Evolutionary conservation across 53 echinoderm and acorn worm species (phyloP), one percentile per base, ranked within the genome.

Genomic region (Apostichopus leukothele): DNA sequence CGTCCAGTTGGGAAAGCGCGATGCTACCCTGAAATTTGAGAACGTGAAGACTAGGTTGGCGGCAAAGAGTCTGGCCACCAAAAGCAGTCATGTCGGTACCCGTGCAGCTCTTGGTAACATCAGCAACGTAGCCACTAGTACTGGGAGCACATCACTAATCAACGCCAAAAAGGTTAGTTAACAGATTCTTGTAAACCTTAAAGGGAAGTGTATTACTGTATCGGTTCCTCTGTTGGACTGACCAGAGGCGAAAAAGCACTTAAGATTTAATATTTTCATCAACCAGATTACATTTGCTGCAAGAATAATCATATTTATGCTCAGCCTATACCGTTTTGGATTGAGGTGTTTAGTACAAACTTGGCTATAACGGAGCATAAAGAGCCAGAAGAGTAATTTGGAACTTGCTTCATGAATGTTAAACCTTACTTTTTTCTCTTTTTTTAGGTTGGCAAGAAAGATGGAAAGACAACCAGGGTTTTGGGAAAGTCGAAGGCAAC

Each of bases 71-170:
- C 87, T 92, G 73, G 94, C 92, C 23, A 73, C 90, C 3, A 94
- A 91, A 75, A 51, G 76, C 59, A 71, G 81, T 50, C 90, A 87
- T 51, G 75, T 89, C 12, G 89, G 91, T 21, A 83, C 91, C 75
- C 88, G 96, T 74, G 90, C 92, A 22, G 96, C 96, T 27, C 94
- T 96, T 6, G 96, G 93, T 0, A 96, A 92, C 88, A 96, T 96
- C 83, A 94, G 96, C 71, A 96, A 96, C 90, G 93, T 92, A 4
- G 87, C 85, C 10, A 8, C 67, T 6, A 39, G 39, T 39, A 7
- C 89, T 79, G 73, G 90, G 23, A 92, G 86, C 26, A 68, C 91
- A 19, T 60, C 83, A 3, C 88, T 89, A 25, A 89, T 75, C 80
- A 89, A 53, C 67, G 90, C 83, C 23, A 93, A 95, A 83, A 92